These are phyloP conservation scores for Lycocorax pyrrhopterus DNA, from an alignment of 2,113 vertebrate species.

Conservation along the genomic window DNA sequence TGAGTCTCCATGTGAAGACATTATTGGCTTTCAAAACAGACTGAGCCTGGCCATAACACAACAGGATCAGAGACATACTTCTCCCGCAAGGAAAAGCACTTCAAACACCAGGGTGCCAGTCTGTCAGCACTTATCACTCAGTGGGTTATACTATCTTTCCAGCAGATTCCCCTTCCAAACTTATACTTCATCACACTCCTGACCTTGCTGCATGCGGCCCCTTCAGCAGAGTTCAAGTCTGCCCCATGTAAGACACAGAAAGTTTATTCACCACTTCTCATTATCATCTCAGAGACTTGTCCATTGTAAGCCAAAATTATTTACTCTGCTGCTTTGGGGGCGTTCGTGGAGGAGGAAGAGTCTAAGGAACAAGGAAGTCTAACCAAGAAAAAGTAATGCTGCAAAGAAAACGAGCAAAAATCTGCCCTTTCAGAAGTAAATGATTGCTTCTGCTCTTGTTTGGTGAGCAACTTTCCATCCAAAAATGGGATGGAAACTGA, in stretches of 20 bases:
- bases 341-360: not conserved
- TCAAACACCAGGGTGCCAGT: slow-evolving; percentile 47
- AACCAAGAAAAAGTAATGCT: not conserved
- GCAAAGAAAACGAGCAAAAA: not conserved
- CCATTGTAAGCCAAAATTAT: not conserved
- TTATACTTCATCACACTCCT: slow-evolving; percentile 26
- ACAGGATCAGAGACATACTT: slow-evolving; percentile 31
- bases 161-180: slow-evolving; percentile 44
- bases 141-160: not conserved
- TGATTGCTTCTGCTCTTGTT: not conserved
- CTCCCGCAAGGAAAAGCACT: slow-evolving; percentile 1
- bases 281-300: not conserved
- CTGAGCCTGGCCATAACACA: slow-evolving; percentile 14
- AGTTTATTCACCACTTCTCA: not conserved
- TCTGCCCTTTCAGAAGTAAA: not conserved
- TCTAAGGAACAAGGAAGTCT: not conserved
- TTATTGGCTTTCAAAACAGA: slow-evolving; percentile 15
- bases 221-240: slow-evolving; percentile 26
- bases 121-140: slow-evolving; percentile 59
- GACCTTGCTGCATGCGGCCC: not conserved
- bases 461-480: not conserved
- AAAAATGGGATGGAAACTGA: slow-evolving; percentile 34
- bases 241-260: not conserved
- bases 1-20: not conserved
- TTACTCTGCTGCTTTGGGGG: not conserved